Base-by-base conservation (phyloP, 2,113 vertebrate genomes). In the Kryptolebias marmoratus region DNA sequence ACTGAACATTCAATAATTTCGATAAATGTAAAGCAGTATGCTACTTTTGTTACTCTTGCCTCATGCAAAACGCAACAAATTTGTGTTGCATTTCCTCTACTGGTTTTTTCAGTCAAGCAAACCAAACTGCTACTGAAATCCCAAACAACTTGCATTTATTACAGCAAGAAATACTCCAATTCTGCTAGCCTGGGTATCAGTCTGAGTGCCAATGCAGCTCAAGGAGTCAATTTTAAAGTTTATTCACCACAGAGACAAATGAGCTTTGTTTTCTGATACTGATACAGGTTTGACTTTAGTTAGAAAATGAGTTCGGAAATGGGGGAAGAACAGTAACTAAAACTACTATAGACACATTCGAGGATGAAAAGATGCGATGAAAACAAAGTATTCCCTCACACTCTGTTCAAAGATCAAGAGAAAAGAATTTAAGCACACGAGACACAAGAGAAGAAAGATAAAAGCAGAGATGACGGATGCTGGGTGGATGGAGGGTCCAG, bases 381-480 rank as follows among this genome's bases (percentile, higher is more conserved):
- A 68, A 70, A 62, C 22, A 22, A 64, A 3, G 6, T 8, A 39
- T 31, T 22, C 11, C 18, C 1, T 15, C n/a, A 18, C 2, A 28
- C 32, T 64, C 12, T 7, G 13, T 9, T 45, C 64, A 18, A 28
- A 75, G 39, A 71, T 65, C 58, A 68, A n/a, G 50, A 73, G 30
- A 44, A 45, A 28, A 31, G 11, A 69, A 50, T 13, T 52, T 16
- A 11, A 49, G 49, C 50, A 53, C 28, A 9, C 32, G 48, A 71
- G 64, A 27, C 44, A 22, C 0, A n/a, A 48, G 15, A 55, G 31
- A n/a, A 54, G 39, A 50, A 42, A 67, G 82, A 87, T 77, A 32
- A 82, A 75, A 80, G 80, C 53, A 18, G 60, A 77, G 63, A 71
- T 82, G 87, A 86, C 71, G 85, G 82, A 85, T 75, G 87, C 65